Evolutionary conservation across 64 coral and sea anemone genomes (phyloP).

Genomic region (Dendrophyllia cribrosa): DNA sequence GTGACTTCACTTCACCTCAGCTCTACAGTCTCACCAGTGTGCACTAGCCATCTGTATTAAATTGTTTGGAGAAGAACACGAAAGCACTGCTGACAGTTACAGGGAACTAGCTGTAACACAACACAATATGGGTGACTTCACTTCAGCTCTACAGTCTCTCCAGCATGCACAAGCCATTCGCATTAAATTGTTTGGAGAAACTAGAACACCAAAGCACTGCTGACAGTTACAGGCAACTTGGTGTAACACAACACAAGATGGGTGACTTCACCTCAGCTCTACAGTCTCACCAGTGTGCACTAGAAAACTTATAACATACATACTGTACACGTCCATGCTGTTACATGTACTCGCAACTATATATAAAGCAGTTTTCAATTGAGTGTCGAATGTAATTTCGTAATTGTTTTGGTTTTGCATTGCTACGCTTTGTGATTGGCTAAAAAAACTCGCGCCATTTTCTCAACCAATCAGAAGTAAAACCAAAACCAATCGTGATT

Average conservation of each 20-base stretch:
- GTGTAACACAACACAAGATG: not conserved
- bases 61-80: conserved; percentile 10
- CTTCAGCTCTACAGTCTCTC: no score
- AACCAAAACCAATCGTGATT: no score
- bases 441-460: no score
- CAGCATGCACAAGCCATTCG: not conserved
- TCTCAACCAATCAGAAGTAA: no score
- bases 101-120: not conserved
- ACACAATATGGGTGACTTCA: no score
- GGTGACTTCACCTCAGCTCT: not conserved
- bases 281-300: not conserved
- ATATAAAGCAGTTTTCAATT: no score
- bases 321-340: no score
- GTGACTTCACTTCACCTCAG: not conserved
- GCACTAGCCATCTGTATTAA: not conserved
- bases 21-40: not conserved
- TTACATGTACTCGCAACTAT: no score
- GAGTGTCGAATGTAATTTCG: no score
- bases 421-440: no score
- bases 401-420: no score
- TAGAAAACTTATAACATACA: no score
- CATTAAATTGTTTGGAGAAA: not conserved
- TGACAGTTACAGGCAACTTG: not conserved
- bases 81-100: not conserved
- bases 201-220: not conserved